A percentile compares a stretch with the other conserved stretches of the same genome.
Evolutionary conservation across 2,113 vertebrate species (phyloP).

Genomic region (Panurus biarmicus): DNA sequence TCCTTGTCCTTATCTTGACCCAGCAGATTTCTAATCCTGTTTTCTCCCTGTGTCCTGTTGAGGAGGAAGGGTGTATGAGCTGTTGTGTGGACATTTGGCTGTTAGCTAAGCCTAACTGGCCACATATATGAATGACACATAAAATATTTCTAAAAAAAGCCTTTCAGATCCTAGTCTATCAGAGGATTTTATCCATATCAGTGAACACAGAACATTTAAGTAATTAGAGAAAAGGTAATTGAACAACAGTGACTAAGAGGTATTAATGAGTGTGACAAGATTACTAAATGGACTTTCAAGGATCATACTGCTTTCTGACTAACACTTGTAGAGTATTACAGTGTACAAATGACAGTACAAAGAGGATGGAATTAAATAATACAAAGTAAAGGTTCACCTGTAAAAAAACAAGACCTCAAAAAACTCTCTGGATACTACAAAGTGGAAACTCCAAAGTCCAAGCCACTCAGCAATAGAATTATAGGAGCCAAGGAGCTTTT

Average conservation of each 20-base stretch:
- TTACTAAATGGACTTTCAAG: background rate
- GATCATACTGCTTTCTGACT: background rate
- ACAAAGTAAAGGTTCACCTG: background rate
- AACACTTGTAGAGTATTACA: background rate
- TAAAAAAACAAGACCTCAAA: background rate
- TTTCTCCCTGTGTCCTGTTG: background rate
- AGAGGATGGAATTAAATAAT: background rate
- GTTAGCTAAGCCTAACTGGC: background rate
- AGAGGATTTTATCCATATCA: background rate
- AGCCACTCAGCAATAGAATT: background rate
- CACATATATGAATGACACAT: background rate
- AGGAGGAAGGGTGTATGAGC: background rate
- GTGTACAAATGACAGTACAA: background rate
- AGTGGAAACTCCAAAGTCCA: background rate
- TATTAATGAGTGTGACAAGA: background rate
- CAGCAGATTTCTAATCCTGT: background rate
- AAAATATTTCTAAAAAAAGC: background rate
- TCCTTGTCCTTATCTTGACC: background rate
- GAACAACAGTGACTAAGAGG: background rate
- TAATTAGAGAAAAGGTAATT: background rate
- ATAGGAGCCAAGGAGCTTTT: background rate
- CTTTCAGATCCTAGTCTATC: background rate
- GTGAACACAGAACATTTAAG: background rate
- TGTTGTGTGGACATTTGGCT: background rate
- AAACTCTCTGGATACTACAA: background rate